These are phyloP conservation scores for Cyphotilapia sp. DNA, from an alignment of 2,113 vertebrate genomes.

Conservation along the genomic window DNA sequence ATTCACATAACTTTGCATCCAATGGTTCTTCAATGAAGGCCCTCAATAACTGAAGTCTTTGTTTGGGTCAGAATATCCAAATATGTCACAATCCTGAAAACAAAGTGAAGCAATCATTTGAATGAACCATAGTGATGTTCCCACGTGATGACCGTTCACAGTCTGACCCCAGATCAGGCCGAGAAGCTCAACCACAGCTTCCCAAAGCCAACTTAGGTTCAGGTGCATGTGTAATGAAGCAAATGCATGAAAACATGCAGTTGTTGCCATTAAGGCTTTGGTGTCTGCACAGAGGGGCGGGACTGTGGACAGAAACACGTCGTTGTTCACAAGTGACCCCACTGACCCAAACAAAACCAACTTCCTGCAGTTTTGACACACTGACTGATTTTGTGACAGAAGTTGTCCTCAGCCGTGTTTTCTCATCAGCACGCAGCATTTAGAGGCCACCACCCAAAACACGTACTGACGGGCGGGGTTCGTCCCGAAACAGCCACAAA, in stretches of 20 bases:
- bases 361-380: rapidly evolving
- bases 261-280: rapidly evolving
- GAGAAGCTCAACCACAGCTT: rapidly evolving
- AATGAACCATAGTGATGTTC: rapidly evolving
- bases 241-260: neutral
- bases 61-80: neutral
- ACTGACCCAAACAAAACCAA: neutral
- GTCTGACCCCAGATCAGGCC: neutral
- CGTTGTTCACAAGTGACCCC: neutral
- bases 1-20: neutral
- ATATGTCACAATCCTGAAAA: neutral
- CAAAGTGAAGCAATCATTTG: neutral
- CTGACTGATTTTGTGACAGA: neutral
- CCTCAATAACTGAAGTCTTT: neutral
- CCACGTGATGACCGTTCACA: rapidly evolving
- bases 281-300: neutral
- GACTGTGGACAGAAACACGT: neutral
- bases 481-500: neutral
- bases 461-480: neutral
- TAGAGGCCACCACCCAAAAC: neutral
- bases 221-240: rapidly evolving
- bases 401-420: neutral
- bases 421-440: neutral
- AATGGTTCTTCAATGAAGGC: neutral
- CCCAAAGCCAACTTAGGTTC: neutral